Evolutionary conservation across 2,797 vertebrate genomes (phyloP), one percentile per base, ranked within the genome.

Genomic region (Argentina silus): DNA sequence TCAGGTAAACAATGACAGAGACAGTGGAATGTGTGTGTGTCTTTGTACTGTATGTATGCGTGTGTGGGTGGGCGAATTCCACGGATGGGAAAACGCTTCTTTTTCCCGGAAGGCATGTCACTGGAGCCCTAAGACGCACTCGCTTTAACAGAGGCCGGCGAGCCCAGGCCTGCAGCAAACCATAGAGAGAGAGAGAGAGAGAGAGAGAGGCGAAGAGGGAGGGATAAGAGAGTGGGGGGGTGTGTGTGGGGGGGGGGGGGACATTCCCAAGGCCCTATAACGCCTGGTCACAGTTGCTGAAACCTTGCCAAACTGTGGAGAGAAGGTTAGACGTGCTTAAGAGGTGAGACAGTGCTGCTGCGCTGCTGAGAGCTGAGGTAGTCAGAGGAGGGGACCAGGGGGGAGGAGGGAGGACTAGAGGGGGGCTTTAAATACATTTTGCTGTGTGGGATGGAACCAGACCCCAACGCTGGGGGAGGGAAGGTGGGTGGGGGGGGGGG

Each of bases 391-490:
- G 83, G 70, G 23, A 36, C 23, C 62, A 60, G 43, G 36, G 65
- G 61, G 17, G n/a, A 67, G 3, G 27, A 51, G 15, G 65, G 72
- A 27, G n/a, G 42, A 48, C 70, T 61, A 21, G 45, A 60, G 78
- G 45, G 70, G n/a, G 69, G 83, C 89, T 95, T 94, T 92, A 93
- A 94, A 94, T 95, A 94, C 80, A 86, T 90, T 90, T 88, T 94
- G 94, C 94, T 93, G 93, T 72, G 87, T 91, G 75, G 74, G 78
- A 85, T 85, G 90, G 86, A 93, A 93, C 81, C 82, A 88, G 91
- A 94, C 82, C 87, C 90, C 73, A 47, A 36, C 60, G 75, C 67
- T 79, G 21, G 71, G 78, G 70, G 81, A 73, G 66, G 72, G 70
- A 61, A 50, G 61, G 62, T 73, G 65, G 62, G 55, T 19, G 45